phyloP scores from a whole-genome alignment of 2,113 vertebrate species.

The Macaca nemestrina region DNA sequence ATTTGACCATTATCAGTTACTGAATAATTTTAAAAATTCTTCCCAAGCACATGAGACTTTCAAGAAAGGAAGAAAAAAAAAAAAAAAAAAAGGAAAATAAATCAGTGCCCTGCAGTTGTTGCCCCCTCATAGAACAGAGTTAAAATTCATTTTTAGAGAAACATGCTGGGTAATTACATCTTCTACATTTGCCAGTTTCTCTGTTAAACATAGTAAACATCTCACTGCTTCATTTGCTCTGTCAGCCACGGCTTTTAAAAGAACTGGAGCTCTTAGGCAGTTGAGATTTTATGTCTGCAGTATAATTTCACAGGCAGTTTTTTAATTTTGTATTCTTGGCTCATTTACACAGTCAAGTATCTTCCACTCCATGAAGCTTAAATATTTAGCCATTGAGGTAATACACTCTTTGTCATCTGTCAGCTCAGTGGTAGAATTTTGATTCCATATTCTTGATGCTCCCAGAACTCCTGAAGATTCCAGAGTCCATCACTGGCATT shows the following conservation, averaged over 20 bases:
- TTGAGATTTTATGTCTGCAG: conserved; percentile 50
- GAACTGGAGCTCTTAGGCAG: conserved; percentile 11
- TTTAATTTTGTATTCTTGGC: conserved; percentile 47
- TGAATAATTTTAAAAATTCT: background rate
- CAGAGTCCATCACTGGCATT: background rate
- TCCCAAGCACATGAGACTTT: background rate
- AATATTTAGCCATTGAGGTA: conserved; percentile 45
- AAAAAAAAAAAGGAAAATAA: background rate
- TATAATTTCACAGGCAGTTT: conserved; percentile 59
- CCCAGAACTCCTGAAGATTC: background rate
- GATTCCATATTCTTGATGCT: background rate
- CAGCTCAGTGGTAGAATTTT: background rate
- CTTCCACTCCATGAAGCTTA: conserved; percentile 64
- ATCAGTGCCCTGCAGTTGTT: background rate
- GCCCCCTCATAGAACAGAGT: background rate
- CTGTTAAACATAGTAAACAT: conserved; percentile 42
- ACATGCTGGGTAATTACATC: conserved; percentile 11
- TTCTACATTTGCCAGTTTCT: conserved; percentile 40
- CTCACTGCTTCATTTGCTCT: conserved; percentile 58
- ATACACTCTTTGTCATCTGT: conserved; percentile 11
- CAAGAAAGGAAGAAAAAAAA: background rate
- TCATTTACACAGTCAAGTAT: conserved; percentile 67
- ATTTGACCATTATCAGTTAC: background rate
- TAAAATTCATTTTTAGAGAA: conserved; percentile 59
- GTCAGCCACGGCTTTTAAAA: conserved; percentile 18